phyloP scores from a whole-genome alignment of 2,797 vertebrate genomes.

The Acipenser ruthenus region DNA sequence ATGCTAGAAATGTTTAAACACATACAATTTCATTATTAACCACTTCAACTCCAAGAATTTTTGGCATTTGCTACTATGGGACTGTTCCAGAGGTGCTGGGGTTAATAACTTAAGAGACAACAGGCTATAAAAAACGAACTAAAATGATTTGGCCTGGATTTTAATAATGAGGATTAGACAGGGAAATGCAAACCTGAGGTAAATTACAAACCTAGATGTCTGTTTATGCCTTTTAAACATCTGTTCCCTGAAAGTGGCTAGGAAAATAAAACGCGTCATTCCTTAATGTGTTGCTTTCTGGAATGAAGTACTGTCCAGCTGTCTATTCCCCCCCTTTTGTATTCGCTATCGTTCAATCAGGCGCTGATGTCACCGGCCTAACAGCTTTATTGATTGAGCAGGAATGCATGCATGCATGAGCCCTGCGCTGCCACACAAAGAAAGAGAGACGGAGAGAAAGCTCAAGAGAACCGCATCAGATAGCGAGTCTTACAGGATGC shows the following conservation, averaged over 20 bases:
- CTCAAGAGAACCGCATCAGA: conserved; percentile 17
- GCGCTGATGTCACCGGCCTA: conserved; percentile 1
- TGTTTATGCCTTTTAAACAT: too few relatives aligned
- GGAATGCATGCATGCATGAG: conserved; percentile 4
- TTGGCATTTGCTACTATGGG: too few relatives aligned
- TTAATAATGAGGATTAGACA: too few relatives aligned
- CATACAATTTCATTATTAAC: not conserved
- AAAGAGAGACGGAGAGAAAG: conserved; percentile 28
- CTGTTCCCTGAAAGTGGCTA: not conserved
- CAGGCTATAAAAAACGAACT: not conserved
- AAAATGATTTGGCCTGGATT: too few relatives aligned
- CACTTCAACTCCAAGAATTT: not conserved
- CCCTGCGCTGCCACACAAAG: not conserved
- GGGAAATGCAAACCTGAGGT: too few relatives aligned
- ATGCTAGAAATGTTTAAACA: not conserved
- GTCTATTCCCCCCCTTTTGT: not conserved
- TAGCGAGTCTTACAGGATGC: conserved; percentile 45
- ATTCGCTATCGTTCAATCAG: conserved; percentile 4
- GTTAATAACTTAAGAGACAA: not conserved
- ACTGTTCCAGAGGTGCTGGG: too few relatives aligned
- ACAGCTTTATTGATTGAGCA: conserved; percentile 5
- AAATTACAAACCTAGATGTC: too few relatives aligned
- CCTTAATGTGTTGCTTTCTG: not conserved
- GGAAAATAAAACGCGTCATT: not conserved
- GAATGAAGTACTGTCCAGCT: not conserved